phyloP scores from a whole-genome alignment of 2,797 vertebrate genomes.

The Leptatherina wallacei region DNA sequence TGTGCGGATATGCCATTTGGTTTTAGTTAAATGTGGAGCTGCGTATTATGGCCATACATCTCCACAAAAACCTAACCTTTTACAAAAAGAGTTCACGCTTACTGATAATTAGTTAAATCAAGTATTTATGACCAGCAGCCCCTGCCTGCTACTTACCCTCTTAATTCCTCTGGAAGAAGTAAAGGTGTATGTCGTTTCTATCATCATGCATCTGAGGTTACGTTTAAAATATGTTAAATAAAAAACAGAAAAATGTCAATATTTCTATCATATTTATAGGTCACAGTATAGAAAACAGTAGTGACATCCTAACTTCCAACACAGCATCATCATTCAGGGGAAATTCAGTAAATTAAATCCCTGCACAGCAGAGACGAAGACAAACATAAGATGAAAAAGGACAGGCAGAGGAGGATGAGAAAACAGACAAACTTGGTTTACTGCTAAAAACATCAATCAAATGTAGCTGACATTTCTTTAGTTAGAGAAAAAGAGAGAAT shows the following conservation, averaged over 20 bases:
- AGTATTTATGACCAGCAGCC: not conserved
- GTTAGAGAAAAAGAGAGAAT: conserved; percentile 9
- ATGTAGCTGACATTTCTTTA: conserved; percentile 1
- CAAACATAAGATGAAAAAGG: not conserved
- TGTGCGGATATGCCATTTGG: not conserved
- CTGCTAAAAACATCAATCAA: conserved; percentile 18
- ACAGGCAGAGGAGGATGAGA: not conserved
- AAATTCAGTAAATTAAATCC: conserved; percentile 48
- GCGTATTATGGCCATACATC: not conserved
- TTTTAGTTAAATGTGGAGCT: not conserved
- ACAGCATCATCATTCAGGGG: conserved; percentile 35
- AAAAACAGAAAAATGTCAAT: conserved; percentile 19
- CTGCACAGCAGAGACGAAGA: conserved; percentile 75
- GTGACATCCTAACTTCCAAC: conserved; percentile 42
- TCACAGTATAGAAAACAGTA: conserved; percentile 65
- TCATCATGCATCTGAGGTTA: no score
- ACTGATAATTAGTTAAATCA: not conserved
- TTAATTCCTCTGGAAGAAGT: no score
- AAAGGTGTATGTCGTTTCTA: no score
- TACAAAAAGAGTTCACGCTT: no score
- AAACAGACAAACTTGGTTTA: conserved; percentile 6
- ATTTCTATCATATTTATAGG: conserved; percentile 58
- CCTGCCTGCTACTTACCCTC: no score
- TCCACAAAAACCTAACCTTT: not conserved
- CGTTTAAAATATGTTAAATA: conserved; percentile 8